Base-by-base conservation (phyloP, 35 echinoderm and acorn worm genomes). In the Chiridota heheva region DNA sequence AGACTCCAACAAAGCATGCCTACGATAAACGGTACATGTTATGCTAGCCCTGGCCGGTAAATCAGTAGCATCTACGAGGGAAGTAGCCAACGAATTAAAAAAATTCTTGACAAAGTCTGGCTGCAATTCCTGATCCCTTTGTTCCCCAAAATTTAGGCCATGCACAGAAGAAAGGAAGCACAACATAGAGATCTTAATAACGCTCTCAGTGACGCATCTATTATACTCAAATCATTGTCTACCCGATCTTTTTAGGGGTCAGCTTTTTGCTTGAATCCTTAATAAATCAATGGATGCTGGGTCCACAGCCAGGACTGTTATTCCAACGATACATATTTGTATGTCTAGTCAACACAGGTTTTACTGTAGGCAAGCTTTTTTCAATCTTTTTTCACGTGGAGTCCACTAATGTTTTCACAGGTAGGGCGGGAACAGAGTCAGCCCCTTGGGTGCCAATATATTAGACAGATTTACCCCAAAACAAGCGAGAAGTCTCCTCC, bases 191-290 rank as follows among this genome's bases (percentile, higher is more conserved):
- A n/a, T n/a, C n/a, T n/a, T n/a, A n/a, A n/a, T n/a, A n/a, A n/a
- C n/a, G n/a, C n/a, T n/a, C n/a, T n/a, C n/a, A 58, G 29, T 18
- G 55, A 58, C 20, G 55, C 55, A 58, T 58, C 55, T 58, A 58
- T 12, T 2, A 2, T 58, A 58, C 12, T 10, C 46, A 51, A 51
- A 20, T 51, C 46, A 10, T 51, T 51, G 46, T 12, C 12, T 27
- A 22, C 18, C 55, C 55, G 20, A 18, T 12, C 55, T 58, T 22
- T 27, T 27, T 58, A 27, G 2, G 20, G n/a, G 29, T 58, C 29
- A 22, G 18, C 29, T 58, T n/a, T n/a, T n/a, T 51, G 7, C 46
- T 51, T 7, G 7, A 10, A 20, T n/a, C 46, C 46, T 51, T 51
- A 51, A 20, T 10, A 51, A 51, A 51, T 7, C 46, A 7, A 51